Evolutionary conservation across 2,113 vertebrate genomes (phyloP).

Genomic region (Dasyornis broadbenti): DNA sequence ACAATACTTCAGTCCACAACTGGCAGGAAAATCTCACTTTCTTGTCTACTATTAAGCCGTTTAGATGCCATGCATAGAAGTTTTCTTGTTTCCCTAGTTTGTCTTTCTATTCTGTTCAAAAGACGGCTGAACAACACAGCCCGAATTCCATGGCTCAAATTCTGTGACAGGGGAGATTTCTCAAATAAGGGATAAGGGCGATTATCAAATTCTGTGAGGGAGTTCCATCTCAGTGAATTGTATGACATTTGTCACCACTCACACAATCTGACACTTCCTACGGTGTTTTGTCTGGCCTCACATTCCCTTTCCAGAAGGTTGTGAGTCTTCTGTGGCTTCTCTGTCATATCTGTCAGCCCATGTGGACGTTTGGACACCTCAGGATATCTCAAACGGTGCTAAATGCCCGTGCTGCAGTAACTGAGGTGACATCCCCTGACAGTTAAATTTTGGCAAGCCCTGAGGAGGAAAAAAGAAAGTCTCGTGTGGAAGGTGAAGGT

Average conservation of each 20-base stretch:
- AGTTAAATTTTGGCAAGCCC: background rate
- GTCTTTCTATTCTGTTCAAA: background rate
- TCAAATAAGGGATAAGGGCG: background rate
- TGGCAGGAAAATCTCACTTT: background rate
- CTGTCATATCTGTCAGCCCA: background rate
- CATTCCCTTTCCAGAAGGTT: background rate
- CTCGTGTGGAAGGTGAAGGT: background rate
- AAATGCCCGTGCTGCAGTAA: background rate
- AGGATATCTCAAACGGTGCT: background rate
- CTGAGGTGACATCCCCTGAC: background rate
- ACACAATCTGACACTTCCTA: background rate
- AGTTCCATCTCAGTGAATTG: background rate
- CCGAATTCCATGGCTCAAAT: background rate
- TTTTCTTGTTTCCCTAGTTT: background rate
- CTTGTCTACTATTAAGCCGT: background rate
- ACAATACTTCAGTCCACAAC: background rate
- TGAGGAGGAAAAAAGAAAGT: background rate
- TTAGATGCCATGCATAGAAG: background rate
- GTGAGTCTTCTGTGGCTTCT: background rate
- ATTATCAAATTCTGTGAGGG: background rate
- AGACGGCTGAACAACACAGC: background rate
- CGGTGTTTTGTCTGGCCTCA: rapidly evolving
- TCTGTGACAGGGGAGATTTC: background rate
- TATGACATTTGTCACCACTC: background rate
- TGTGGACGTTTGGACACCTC: background rate